Percentiles rank a stretch among this genome's conserved stretches.
These are phyloP conservation scores for Zaprionus camerounensis DNA, from an alignment of 1,140 invertebrate species.

Conservation along the genomic window DNA sequence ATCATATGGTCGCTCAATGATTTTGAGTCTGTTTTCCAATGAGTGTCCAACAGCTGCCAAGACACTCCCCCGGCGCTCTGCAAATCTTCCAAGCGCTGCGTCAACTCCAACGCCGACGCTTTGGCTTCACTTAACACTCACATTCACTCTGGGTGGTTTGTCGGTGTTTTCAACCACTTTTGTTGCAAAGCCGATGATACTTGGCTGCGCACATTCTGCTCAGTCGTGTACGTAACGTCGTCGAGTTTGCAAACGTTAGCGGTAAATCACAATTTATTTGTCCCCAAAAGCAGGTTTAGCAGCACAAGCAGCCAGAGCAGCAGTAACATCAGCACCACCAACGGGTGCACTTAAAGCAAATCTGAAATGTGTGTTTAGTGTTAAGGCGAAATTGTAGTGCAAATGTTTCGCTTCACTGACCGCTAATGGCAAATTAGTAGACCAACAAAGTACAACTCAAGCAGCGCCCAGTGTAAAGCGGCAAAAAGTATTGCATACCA, in stretches of 20 bases:
- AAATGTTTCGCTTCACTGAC: slow-evolving; percentile 66
- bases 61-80: slow-evolving; percentile 31
- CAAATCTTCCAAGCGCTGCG: slow-evolving; percentile 73
- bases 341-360: slow-evolving; percentile 54
- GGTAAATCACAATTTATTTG: slow-evolving; percentile 39
- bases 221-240: slow-evolving; percentile 76
- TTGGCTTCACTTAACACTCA: slow-evolving; percentile 53
- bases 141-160: slow-evolving; percentile 26
- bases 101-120: slow-evolving; percentile 79
- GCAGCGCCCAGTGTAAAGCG: slow-evolving; percentile 35
- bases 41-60: slow-evolving; percentile 33
- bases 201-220: slow-evolving; percentile 49
- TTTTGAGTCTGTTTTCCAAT: slow-evolving; percentile 39
- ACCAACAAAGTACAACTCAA: slow-evolving; percentile 30
- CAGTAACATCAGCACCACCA: slow-evolving; percentile 38
- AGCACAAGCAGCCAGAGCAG: slow-evolving; percentile 39
- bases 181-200: slow-evolving; percentile 29
- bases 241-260: slow-evolving; percentile 67
- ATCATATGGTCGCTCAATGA: slow-evolving; percentile 25
- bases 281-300: slow-evolving; percentile 16
- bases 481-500: slow-evolving; percentile 75
- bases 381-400: slow-evolving; percentile 50
- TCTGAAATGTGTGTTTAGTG: slow-evolving; percentile 67
- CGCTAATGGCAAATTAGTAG: slow-evolving; percentile 45
- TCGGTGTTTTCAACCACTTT: slow-evolving; percentile 49